These are phyloP conservation scores for Onthophagus taurus DNA, from an alignment of 1,140 invertebrate species.

Conservation along the genomic window DNA sequence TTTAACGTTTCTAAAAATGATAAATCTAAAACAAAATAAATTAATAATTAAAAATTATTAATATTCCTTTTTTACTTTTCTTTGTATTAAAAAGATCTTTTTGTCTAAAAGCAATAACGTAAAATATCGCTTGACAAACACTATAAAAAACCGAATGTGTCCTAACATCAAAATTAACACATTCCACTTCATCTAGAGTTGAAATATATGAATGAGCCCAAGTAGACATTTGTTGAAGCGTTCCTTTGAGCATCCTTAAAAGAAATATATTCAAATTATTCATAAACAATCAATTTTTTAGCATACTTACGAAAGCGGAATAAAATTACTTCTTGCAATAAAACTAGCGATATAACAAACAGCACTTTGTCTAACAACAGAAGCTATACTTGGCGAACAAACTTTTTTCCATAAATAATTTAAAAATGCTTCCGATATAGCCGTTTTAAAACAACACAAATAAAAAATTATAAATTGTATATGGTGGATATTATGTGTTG, in stretches of 20 bases:
- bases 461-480: slow-evolving; percentile 75
- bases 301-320: slow-evolving; percentile 51
- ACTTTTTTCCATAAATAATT: slow-evolving; percentile 67
- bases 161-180: slow-evolving; percentile 44
- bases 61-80: slow-evolving; percentile 56
- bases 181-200: slow-evolving; percentile 43
- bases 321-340: slow-evolving; percentile 56
- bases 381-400: slow-evolving; percentile 51
- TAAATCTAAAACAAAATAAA: slow-evolving; percentile 53
- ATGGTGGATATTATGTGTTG: slow-evolving; percentile 62
- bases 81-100: slow-evolving; percentile 67
- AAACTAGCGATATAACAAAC: slow-evolving; percentile 69
- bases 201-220: slow-evolving; percentile 72
- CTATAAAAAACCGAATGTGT: slow-evolving; percentile 81
- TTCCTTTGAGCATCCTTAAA: slow-evolving; percentile 52
- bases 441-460: slow-evolving; percentile 58
- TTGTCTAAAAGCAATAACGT: slow-evolving; percentile 79
- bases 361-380: slow-evolving; percentile 57
- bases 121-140: slow-evolving; percentile 84
- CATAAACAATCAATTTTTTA: not conserved
- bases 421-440: slow-evolving; percentile 58
- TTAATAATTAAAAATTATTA: slow-evolving; percentile 11
- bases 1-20: slow-evolving; percentile 71
- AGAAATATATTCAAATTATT: slow-evolving; percentile 13
- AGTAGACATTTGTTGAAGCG: slow-evolving; percentile 51